Conservation (phyloP, 1,140 invertebrate species). For the Papilio machaon region DNA sequence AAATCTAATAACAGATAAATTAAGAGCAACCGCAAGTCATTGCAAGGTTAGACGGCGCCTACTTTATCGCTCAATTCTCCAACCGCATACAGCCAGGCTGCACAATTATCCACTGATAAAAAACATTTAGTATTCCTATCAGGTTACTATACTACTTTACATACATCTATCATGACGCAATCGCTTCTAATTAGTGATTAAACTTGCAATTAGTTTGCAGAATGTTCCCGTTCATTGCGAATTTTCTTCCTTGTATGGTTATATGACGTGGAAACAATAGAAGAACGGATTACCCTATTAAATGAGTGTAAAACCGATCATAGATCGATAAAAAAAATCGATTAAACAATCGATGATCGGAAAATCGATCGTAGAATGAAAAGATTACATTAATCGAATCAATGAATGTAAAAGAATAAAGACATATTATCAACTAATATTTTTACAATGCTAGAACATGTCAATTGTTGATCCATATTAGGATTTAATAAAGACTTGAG, state of each 20-base stretch:
- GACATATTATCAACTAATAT: no score
- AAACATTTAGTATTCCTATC: constrained; percentile 26
- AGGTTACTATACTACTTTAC: constrained; percentile 9
- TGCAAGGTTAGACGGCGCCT: constrained; percentile 3
- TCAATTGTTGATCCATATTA: no score
- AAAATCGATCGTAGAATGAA: no score
- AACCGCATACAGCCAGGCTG: constrained; percentile 21
- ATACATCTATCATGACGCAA: neutral
- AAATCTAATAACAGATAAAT: constrained; percentile 9
- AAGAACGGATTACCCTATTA: neutral
- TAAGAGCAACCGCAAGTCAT: constrained; percentile 28
- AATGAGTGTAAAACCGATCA: no score
- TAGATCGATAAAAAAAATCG: no score
- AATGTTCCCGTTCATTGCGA: neutral
- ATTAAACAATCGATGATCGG: no score
- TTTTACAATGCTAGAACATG: no score
- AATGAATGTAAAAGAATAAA: no score
- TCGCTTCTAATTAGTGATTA: constrained; percentile 8
- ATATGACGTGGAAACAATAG: neutral
- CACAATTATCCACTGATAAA: constrained; percentile 31
- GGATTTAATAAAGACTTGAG: no score
- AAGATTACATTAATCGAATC: no score
- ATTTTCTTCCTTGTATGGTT: neutral
- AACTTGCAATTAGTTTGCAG: neutral
- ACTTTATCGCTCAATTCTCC: neutral